phyloP scores from a whole-genome alignment of 2,113 vertebrate genomes.

The Chroicocephalus ridibundus region DNA sequence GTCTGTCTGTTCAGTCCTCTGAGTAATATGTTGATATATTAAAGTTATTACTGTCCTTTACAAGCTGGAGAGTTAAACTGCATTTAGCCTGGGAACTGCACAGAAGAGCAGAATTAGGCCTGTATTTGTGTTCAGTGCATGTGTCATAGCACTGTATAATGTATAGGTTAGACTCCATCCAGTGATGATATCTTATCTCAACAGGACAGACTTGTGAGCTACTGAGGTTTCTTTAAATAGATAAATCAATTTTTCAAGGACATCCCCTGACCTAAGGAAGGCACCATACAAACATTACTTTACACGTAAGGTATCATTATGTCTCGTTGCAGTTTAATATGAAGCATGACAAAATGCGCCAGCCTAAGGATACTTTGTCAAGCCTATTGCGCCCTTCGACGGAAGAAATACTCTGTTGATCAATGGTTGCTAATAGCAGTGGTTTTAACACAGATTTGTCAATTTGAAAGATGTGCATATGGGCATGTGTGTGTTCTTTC shows the following conservation, averaged over 20 bases:
- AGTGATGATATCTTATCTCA: not conserved
- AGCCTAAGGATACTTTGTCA: slow-evolving; percentile 54
- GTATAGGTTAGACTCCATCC: not conserved
- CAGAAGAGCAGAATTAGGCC: not conserved
- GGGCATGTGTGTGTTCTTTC: not conserved
- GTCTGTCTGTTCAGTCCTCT: not conserved
- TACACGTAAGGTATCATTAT: not conserved
- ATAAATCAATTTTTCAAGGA: slow-evolving; percentile 44
- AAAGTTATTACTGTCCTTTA: not conserved
- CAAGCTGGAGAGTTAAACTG: not conserved
- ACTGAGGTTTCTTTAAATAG: not conserved
- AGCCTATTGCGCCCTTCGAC: not conserved
- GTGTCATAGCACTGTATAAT: not conserved
- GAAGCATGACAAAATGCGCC: slow-evolving; percentile 15
- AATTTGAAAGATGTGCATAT: not conserved
- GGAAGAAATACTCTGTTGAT: not conserved
- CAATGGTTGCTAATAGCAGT: not conserved
- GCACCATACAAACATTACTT: not conserved
- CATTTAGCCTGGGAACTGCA: not conserved
- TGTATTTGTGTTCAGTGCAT: not conserved
- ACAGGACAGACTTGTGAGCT: not conserved
- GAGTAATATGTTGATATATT: not conserved
- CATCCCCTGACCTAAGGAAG: slow-evolving; percentile 15
- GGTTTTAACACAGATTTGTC: slow-evolving; percentile 5
- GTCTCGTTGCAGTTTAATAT: not conserved